Base-by-base conservation (phyloP, 2,113 vertebrate genomes). In the Upupa epops region DNA sequence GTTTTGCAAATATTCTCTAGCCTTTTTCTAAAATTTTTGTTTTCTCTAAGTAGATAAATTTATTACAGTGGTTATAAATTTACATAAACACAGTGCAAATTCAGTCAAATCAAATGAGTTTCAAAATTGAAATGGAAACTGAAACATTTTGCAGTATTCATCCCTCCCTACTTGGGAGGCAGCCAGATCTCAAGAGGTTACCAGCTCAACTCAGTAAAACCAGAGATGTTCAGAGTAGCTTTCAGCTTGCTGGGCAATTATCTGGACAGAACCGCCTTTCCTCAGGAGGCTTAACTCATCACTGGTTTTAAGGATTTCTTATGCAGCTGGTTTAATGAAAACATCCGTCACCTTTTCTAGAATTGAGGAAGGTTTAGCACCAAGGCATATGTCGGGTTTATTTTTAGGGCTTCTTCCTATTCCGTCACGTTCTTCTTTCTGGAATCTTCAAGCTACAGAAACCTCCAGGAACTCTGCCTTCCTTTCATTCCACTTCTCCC, bases 171-270 rank as follows among this genome's bases (percentile, higher is more conserved):
- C 51, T 94, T 95, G 92, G 94, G 92, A 95, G 72, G 65, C 88
- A 95, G 95, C 95, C 93, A 95, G 92, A 93, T 94, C 92, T 96
- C 86, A 87, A 95, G 90, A 96, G 89, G 93, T 95, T 96, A 95
- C 77, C 70, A 96, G 74, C 95, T 84, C 81, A 59, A 79, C 37
- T 94, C 74, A 29, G 51, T 69, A 66, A 92, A 96, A 82, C 63
- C 74, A 66, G 79, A 85, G 81, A 85, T 48, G 29, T 59, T 87
- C 90, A 90, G 81, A 90, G 46, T 74, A 92, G 37, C 55, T 16
- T 45, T 51, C 66, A 63, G 60, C 42, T 66, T 63, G 28, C 63
- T 79, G 71, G 40, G 83, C 40, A 74, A 32, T 7, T 45, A 61
- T 73, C 59, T 66, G 90, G 74, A 63, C 68, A 76, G 88, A 70